phyloP scores from a whole-genome alignment of 2,113 vertebrate genomes.

The Cacatua alba region DNA sequence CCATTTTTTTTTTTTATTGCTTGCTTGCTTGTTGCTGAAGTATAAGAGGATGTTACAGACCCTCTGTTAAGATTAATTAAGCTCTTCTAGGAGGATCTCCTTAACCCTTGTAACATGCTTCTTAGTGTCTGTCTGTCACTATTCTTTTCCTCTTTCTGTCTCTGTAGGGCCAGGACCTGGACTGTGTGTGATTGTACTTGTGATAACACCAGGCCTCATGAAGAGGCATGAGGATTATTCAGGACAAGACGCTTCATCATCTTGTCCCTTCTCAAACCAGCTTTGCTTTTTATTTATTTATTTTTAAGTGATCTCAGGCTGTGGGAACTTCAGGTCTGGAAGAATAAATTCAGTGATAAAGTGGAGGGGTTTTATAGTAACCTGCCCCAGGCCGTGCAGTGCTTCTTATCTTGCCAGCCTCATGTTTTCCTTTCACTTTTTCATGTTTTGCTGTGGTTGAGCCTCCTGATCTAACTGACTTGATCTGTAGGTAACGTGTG shows the following conservation, averaged over 20 bases:
- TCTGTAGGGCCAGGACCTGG: slow-evolving; percentile 69
- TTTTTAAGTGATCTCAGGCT: background rate
- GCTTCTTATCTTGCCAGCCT: background rate
- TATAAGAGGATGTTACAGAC: slow-evolving; percentile 36
- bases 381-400: background rate
- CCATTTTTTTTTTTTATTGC: background rate
- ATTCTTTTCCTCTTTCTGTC: slow-evolving; percentile 68
- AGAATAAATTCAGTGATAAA: background rate
- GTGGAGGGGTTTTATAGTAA: background rate
- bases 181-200: slow-evolving; percentile 37
- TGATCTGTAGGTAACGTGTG: background rate
- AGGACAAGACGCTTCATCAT: slow-evolving; percentile 43
- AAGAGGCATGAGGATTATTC: slow-evolving; percentile 35
- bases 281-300: slow-evolving; percentile 55
- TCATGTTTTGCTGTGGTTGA: slow-evolving; percentile 13
- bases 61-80: slow-evolving; percentile 36
- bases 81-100: slow-evolving; percentile 43
- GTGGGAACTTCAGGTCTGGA: background rate
- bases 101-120: slow-evolving; percentile 23
- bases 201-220: slow-evolving; percentile 51
- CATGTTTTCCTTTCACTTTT: background rate
- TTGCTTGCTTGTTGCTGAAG: slow-evolving; percentile 44
- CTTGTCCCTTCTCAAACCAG: slow-evolving; percentile 50
- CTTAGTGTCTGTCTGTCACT: slow-evolving; percentile 48
- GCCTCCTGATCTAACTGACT: background rate